Evolutionary conservation across 2,888 invertebrate genomes (phyloP).

Genomic region (Cephus nigrinus): DNA sequence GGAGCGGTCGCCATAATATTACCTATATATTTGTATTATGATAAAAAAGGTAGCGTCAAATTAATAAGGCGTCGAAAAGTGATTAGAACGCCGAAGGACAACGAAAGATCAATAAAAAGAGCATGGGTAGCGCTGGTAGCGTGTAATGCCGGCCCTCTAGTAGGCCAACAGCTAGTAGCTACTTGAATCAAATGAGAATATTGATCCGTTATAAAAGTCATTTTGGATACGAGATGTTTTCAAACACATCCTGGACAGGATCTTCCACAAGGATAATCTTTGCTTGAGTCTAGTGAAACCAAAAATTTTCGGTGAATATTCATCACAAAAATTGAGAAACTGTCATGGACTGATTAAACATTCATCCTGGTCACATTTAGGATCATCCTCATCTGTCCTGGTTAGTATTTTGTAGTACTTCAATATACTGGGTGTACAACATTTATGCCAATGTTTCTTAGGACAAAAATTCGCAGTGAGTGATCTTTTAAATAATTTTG

Average conservation of each 20-base stretch:
- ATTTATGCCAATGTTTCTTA: background rate
- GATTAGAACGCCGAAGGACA: background rate
- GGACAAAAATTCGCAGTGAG: background rate
- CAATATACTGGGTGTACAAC: background rate
- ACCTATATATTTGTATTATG: background rate
- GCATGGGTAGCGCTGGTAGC: conserved; percentile 29
- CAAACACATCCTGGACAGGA: conserved; percentile 8
- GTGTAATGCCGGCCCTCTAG: conserved; percentile 47
- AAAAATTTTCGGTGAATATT: background rate
- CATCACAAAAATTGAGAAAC: background rate
- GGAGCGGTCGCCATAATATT: background rate
- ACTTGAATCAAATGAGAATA: conserved; percentile 57
- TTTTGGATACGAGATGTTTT: conserved; percentile 18
- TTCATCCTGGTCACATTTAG: background rate
- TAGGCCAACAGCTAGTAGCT: conserved; percentile 43
- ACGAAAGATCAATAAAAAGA: conserved; percentile 8
- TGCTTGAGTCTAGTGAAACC: background rate
- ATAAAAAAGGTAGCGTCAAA: background rate
- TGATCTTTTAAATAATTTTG: background rate
- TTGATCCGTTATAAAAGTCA: conserved; percentile 55
- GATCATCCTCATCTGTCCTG: background rate
- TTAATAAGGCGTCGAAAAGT: background rate
- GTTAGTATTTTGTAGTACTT: background rate
- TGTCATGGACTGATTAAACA: background rate
- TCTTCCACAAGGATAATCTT: background rate